Evolutionary conservation across 2,113 vertebrate genomes (phyloP), one percentile per base, ranked within the genome.

Genomic region (Ptychochromis oligacanthus): DNA sequence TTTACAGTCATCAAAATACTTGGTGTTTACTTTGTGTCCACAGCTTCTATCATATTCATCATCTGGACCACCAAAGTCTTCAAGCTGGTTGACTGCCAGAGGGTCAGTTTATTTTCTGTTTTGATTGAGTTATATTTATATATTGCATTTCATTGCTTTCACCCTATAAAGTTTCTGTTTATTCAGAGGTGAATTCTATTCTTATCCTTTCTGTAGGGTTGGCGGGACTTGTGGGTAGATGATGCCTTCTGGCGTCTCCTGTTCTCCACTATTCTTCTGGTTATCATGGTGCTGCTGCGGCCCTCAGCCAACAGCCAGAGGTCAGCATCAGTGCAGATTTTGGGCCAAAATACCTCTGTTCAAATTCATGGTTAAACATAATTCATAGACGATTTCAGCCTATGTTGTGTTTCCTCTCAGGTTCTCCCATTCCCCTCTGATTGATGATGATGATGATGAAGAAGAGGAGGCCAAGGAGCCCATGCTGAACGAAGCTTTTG

Each of bases 1-100:
- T 89, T 84, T 58, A 36, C 67, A 76, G 26, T 24, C 72, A 36
- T 74, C 56, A 31, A 5, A 81, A 76, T 60, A 4, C 62, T 22
- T 10, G 0, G 2, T 85, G 75, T 87, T 94, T 81, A 31, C 59
- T n/a, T 90, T 95, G 88, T 77, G 17, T 92, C 93, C 75, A 72
- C 94, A 99, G 98, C 98, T 26, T 99, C 98, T 88, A 97, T 99
- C 90, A 96, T 98, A 57, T 99, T 99, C 94, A 97, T 99, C 93
- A 96, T 99, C 89, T 99, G 98, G 98, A 99, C 97, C 40, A 98
- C 97, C 87, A 97, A 98, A 96, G 98, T 98, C 89, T 99, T 99
- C 95, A 96, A 97, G 91, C 95, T 98, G 92, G 97, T 98, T 10
- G 97, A 97, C 84, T 99, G 98, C 93, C 98, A 99, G 88, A 97